Evolutionary conservation across 2,888 invertebrate genomes (phyloP).

Genomic region (Caenorhabditis virilis): DNA sequence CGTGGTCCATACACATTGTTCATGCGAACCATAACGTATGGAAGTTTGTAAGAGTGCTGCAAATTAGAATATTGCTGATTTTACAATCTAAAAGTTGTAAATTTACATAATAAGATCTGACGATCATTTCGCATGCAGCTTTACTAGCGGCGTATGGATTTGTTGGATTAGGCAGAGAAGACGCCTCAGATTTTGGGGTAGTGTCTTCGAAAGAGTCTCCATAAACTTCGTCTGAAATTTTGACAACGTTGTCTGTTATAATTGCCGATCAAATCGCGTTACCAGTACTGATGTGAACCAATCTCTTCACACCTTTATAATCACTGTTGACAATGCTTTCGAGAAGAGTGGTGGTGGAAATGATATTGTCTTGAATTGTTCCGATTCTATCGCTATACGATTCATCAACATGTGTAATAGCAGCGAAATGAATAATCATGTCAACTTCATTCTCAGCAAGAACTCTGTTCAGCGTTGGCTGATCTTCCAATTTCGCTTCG

Average conservation of each 20-base stretch:
- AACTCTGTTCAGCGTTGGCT: conserved; percentile 44
- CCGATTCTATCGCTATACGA: conserved; percentile 67
- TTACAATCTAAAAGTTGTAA: conserved; percentile 34
- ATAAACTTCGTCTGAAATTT: conserved; percentile 67
- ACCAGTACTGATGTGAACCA: conserved; percentile 67
- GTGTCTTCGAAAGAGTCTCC: conserved; percentile 66
- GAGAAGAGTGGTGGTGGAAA: conserved; percentile 63
- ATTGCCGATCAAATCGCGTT: neutral
- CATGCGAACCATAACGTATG: conserved; percentile 68
- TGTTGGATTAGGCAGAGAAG: conserved; percentile 61
- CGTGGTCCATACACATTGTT: conserved; percentile 59
- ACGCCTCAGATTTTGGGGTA: conserved; percentile 60
- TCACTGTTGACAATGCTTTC: conserved; percentile 61
- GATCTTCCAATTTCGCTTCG: conserved; percentile 58
- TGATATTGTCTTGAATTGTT: conserved; percentile 66
- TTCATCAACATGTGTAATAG: conserved; percentile 68
- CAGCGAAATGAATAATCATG: conserved; percentile 67
- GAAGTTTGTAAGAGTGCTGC: conserved; percentile 67
- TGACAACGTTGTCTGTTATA: neutral
- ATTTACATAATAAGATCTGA: conserved; percentile 59
- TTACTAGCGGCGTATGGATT: conserved; percentile 69
- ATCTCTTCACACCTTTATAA: conserved; percentile 55
- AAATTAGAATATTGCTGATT: conserved; percentile 16
- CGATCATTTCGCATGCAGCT: conserved; percentile 65
- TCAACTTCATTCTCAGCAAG: conserved; percentile 58